These are phyloP conservation scores for Morinoia aosen DNA, from an alignment of 2,888 invertebrate species.

Conservation along the genomic window DNA sequence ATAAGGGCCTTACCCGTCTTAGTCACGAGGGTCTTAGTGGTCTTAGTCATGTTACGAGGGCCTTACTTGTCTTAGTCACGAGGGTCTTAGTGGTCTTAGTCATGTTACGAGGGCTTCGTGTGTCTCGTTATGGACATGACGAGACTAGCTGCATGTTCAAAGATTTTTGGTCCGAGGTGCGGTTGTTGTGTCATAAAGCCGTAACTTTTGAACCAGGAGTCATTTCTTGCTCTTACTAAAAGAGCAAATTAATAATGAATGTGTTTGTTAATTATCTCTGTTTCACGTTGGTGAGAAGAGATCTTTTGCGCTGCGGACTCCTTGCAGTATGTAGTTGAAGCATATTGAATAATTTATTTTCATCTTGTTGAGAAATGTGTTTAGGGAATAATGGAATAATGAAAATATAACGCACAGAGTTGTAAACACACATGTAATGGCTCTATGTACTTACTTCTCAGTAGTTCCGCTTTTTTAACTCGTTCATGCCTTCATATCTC, in stretches of 20 bases:
- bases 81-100: background rate
- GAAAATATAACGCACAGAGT: background rate
- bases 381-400: background rate
- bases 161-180: background rate
- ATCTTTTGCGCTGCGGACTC: background rate
- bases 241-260: background rate
- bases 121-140: background rate
- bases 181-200: background rate
- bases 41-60: no score
- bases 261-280: background rate
- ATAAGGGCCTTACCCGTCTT: no score
- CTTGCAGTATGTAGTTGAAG: background rate
- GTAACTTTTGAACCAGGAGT: background rate
- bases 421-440: background rate
- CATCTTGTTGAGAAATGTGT: background rate
- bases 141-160: background rate
- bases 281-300: background rate
- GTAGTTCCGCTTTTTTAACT: background rate
- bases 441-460: background rate
- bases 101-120: background rate
- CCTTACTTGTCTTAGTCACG: no score
- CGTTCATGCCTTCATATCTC: background rate
- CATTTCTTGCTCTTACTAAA: background rate
- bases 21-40: no score
- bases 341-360: background rate